These are phyloP conservation scores for Philereme vetulata DNA, from an alignment of 2,888 invertebrate species.

Conservation along the genomic window DNA sequence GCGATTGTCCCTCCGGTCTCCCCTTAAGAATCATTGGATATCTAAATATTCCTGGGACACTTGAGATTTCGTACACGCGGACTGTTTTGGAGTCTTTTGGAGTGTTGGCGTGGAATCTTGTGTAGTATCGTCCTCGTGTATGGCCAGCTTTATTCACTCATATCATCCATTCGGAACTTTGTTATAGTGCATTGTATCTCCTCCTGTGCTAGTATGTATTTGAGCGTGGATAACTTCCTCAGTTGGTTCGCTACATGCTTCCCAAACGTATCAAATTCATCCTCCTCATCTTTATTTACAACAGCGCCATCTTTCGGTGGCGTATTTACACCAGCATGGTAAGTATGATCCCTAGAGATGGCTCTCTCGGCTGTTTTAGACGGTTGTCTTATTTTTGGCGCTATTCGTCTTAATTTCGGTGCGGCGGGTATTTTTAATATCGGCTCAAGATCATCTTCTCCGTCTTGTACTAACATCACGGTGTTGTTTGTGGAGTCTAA, in stretches of 20 bases:
- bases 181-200: conserved; percentile 21
- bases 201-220: conserved; percentile 17
- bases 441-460: neutral
- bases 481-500: conserved; percentile 5
- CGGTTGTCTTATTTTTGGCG: neutral
- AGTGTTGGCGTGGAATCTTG: too few species aligned
- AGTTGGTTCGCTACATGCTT: conserved; percentile 22
- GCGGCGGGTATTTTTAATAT: neutral
- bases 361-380: neutral
- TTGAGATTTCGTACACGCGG: too few species aligned
- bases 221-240: conserved; percentile 13
- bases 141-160: too few species aligned
- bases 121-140: too few species aligned
- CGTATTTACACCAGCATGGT: neutral
- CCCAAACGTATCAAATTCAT: conserved; percentile 23
- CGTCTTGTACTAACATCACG: conserved; percentile 9
- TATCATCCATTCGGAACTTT: conserved; percentile 12
- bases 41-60: too few species aligned
- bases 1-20: too few species aligned
- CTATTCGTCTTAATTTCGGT: conserved; percentile 3
- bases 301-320: neutral
- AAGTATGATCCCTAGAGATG: conserved; percentile 4
- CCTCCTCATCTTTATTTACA: neutral
- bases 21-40: too few species aligned
- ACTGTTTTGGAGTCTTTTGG: too few species aligned